Evolutionary conservation across 2,888 invertebrate species (phyloP).

Genomic region (Colletes collaris): DNA sequence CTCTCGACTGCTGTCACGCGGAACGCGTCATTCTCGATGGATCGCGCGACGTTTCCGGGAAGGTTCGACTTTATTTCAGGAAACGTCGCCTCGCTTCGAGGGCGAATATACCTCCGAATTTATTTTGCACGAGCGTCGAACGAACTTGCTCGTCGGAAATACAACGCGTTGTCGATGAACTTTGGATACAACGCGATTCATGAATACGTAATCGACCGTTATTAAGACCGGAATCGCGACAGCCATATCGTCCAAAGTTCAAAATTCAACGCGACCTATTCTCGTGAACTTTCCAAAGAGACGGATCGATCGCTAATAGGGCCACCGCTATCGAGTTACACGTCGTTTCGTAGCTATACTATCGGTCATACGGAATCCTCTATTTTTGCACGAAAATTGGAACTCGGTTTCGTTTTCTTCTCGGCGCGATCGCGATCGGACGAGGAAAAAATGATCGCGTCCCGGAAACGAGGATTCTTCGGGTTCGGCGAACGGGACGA

Average conservation of each 20-base stretch:
- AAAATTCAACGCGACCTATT: not conserved
- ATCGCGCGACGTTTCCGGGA: slow-evolving; percentile 11
- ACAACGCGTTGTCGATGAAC: not conserved
- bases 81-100: not conserved
- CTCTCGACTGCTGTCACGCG: not conserved
- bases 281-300: not conserved
- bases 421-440: slow-evolving; percentile 14
- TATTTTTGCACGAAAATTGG: not conserved
- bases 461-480: not conserved
- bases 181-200: slow-evolving; percentile 9
- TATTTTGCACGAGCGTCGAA: not conserved
- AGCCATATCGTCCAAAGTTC: too few species aligned
- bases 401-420: slow-evolving; percentile 29
- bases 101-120: not conserved
- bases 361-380: too few species aligned
- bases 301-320: slow-evolving; percentile 7
- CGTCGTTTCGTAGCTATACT: too few species aligned
- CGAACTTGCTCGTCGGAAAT: slow-evolving; percentile 1
- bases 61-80: slow-evolving; percentile 22
- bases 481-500: not conserved
- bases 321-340: too few species aligned
- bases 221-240: not conserved
- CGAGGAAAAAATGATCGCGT: slow-evolving; percentile 14
- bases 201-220: slow-evolving; percentile 15
- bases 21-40: not conserved